Conservation (phyloP, 2,888 invertebrate genomes). For the Pseudococcus viburni region DNA sequence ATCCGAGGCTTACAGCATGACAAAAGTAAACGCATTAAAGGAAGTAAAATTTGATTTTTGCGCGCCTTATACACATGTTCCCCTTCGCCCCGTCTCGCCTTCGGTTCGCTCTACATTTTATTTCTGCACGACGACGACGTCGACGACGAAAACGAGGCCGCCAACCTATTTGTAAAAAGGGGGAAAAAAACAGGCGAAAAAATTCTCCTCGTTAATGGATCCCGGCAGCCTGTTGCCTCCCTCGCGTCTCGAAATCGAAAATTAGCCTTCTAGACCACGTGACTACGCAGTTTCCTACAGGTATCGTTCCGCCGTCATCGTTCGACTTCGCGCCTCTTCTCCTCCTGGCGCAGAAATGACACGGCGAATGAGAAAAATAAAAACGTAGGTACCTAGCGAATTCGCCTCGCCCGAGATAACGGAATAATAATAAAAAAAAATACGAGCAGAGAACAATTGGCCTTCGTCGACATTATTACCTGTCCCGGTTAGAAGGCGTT, state of each 20-base stretch:
- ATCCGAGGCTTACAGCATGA: constrained; percentile 48
- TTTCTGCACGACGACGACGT: not conserved
- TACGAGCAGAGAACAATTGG: constrained; percentile 47
- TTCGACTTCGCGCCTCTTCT: too few relatives aligned
- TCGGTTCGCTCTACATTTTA: too few relatives aligned
- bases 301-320: not conserved
- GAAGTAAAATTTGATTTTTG: constrained; percentile 59
- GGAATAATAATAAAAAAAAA: not conserved
- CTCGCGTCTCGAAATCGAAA: not conserved
- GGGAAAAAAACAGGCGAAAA: too few relatives aligned
- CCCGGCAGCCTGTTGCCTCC: not conserved
- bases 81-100: not conserved
- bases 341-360: not conserved
- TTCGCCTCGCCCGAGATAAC: not conserved
- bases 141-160: not conserved
- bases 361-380: not conserved
- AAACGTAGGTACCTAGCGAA: not conserved
- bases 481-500: constrained; percentile 59
- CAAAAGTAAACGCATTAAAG: constrained; percentile 64
- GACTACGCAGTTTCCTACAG: not conserved
- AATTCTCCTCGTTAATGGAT: not conserved
- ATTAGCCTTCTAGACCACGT: not conserved
- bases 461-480: constrained; percentile 64
- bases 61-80: constrained; percentile 44
- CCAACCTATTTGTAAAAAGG: not conserved